phyloP scores from a whole-genome alignment of 2,113 vertebrate species.

The Conger conger region DNA sequence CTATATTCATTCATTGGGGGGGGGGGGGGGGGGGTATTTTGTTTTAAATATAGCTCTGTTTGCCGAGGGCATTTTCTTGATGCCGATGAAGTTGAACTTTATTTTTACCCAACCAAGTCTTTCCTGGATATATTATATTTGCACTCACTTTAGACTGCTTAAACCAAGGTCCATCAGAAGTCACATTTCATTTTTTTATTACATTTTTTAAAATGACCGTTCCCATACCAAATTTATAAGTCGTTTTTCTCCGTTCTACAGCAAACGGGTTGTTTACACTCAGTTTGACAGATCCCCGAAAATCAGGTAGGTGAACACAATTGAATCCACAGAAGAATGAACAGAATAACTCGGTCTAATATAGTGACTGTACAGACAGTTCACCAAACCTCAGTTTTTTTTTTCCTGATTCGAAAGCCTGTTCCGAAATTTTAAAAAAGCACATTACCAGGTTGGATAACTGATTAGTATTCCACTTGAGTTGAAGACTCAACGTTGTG shows the following conservation, averaged over 20 bases:
- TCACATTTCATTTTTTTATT: too few relatives aligned
- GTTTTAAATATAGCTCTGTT: too few relatives aligned
- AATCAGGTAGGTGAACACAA: neutral
- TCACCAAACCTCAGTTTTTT: neutral
- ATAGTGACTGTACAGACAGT: neutral
- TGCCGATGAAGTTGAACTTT: too few relatives aligned
- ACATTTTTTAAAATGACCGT: too few relatives aligned
- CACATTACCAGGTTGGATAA: neutral
- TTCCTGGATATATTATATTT: too few relatives aligned
- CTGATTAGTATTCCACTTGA: neutral
- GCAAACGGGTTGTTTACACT: neutral
- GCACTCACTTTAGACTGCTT: too few relatives aligned
- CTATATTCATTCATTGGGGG: too few relatives aligned
- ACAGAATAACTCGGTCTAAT: neutral
- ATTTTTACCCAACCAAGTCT: too few relatives aligned
- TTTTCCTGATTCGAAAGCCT: neutral
- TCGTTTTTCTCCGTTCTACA: neutral
- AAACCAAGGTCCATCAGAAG: too few relatives aligned
- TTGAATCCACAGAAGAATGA: neutral
- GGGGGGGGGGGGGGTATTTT: too few relatives aligned
- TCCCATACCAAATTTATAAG: too few relatives aligned
- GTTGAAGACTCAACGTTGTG: neutral
- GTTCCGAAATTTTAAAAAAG: neutral
- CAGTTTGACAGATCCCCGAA: neutral
- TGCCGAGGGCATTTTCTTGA: too few relatives aligned